A percentile compares a stretch with the other conserved stretches of the same genome.
Evolutionary conservation across 2,888 invertebrate species (phyloP).

Genomic region (Listrodromus nycthemerus): DNA sequence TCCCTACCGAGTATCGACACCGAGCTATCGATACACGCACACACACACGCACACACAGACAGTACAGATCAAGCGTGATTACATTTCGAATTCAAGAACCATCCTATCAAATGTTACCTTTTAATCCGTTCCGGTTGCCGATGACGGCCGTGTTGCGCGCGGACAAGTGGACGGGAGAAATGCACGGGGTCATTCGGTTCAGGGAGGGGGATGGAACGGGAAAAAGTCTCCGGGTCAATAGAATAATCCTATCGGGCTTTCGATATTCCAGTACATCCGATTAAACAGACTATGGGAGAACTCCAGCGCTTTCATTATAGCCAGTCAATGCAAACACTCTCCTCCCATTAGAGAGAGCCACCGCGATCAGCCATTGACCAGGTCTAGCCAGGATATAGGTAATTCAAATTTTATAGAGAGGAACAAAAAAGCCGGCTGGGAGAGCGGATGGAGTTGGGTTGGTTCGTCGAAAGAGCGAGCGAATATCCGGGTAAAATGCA

Average conservation of each 20-base stretch:
- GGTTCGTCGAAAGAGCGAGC: slow-evolving; percentile 5
- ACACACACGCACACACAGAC: not conserved
- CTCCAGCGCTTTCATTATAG: slow-evolving; percentile 16
- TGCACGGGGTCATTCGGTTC: not conserved
- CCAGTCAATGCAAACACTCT: slow-evolving; percentile 41
- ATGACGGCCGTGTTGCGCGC: slow-evolving; percentile 54
- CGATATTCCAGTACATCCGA: slow-evolving; percentile 64
- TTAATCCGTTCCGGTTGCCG: slow-evolving; percentile 70
- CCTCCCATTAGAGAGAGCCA: slow-evolving; percentile 2
- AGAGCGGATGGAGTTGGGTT: not conserved
- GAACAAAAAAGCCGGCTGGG: slow-evolving; percentile 23
- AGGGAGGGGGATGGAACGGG: not conserved
- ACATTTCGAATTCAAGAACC: slow-evolving; percentile 49
- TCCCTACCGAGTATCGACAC: not conserved
- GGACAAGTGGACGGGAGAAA: slow-evolving; percentile 60
- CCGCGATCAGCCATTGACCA: slow-evolving; percentile 12
- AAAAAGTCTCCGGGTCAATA: slow-evolving; percentile 63
- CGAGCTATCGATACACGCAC: not conserved
- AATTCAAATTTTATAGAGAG: slow-evolving; percentile 67
- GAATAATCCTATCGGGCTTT: slow-evolving; percentile 67
- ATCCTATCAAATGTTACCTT: slow-evolving; percentile 48
- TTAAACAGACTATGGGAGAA: slow-evolving; percentile 15
- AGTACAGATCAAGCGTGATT: slow-evolving; percentile 24
- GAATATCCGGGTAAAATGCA: slow-evolving; percentile 66
- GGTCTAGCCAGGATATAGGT: slow-evolving; percentile 40